phyloP scores from a whole-genome alignment of 2,113 vertebrate species.

The Bos javanicus region DNA sequence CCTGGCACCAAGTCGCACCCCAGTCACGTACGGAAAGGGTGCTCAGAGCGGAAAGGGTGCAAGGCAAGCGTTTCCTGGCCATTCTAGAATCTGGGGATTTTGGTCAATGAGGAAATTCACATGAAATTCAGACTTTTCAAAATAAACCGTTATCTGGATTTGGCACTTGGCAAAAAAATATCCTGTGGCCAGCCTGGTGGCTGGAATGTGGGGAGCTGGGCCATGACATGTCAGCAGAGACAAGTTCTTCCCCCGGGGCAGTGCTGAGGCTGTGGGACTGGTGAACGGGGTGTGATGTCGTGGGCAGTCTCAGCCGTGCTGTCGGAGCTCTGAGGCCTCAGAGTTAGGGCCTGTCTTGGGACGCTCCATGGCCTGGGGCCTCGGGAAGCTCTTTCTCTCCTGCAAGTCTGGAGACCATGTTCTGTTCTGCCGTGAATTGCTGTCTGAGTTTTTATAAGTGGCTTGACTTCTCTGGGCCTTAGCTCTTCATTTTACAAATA shows the following conservation, averaged over 20 bases:
- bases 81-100: neutral
- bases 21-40: rapidly evolving
- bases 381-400: neutral
- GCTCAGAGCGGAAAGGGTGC: neutral
- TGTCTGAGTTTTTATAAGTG: neutral
- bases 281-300: neutral
- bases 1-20: rapidly evolving
- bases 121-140: neutral
- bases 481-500: neutral
- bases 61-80: neutral
- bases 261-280: neutral
- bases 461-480: neutral
- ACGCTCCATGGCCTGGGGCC: rapidly evolving
- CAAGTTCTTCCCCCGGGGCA: neutral
- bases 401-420: neutral
- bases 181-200: rapidly evolving
- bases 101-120: neutral
- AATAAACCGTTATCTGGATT: neutral
- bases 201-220: neutral
- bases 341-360: rapidly evolving
- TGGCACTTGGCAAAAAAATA: neutral
- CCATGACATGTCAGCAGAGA: neutral
- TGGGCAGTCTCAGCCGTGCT: neutral
- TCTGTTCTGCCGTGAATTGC: neutral
- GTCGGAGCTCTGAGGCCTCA: rapidly evolving